Base-by-base conservation (phyloP, 2,888 invertebrate species). In the Orchesella flavescens region DNA sequence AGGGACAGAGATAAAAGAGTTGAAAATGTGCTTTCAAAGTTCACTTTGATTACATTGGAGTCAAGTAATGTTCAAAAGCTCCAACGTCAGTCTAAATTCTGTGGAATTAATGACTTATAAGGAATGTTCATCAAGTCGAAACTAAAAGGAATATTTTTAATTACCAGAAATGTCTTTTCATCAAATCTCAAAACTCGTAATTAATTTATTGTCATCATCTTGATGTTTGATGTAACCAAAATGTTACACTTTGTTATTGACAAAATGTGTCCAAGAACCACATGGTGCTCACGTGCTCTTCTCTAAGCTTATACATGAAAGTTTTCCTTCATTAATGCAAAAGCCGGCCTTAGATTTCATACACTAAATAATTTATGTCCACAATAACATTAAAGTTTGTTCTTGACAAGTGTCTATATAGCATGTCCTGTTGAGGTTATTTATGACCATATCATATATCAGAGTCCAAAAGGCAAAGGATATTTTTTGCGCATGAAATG, bases 261-360 rank as follows among this genome's bases (percentile, higher is more conserved):
- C 34, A 34, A 34, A 34, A 34, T 34, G 34, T 34, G 34, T 7
- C 7, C 34, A 34, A 34, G 2, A 34, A 23, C 57, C 43, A 53
- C 79, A 53, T 65, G 72, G 23, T 49, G 3, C 49, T 65, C 79
- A 72, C 79, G 79, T 79, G 79, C 79, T 79, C 72, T 2, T 72
- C 44, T 65, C 75, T 4, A 19, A 23, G 2, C 49, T 57, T 57
- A 34, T 34, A 34, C 34, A 34, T 34, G 34, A 34, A 7, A 2
- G 34, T 34, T 34, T 34, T 34, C 4, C 23, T 63, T 5, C 21
- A 17, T 19, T 63, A 21, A 44, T 49, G n/a, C 49, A 34, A 74
- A 72, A 34, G 43, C 63, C 72, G 79, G 72, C 79, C 79, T 79
- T 79, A 72, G 79, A 79, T 63, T 59, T 17, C 49, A 49, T 15